Percentiles rank a stretch among this genome's conserved stretches.
Conservation (phyloP, 2,888 invertebrate species). For the Miltochrista miniata region DNA sequence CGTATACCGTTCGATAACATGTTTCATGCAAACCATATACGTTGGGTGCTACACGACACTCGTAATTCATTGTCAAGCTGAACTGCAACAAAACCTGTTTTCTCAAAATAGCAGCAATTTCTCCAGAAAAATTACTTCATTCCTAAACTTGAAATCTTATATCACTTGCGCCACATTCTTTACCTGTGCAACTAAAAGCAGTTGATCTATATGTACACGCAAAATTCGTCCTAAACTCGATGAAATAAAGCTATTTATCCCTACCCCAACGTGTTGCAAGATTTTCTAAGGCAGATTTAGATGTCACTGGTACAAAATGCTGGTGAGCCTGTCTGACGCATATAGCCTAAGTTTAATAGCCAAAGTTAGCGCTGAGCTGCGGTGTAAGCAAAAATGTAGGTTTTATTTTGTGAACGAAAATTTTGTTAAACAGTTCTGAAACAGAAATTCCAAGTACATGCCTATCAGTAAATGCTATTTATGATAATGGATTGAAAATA, state of each 20-base stretch:
- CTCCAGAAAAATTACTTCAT: neutral
- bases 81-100: too few relatives aligned
- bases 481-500: neutral
- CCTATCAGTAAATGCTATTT: too few relatives aligned
- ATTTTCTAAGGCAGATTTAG: slow-evolving; percentile 33
- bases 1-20: too few relatives aligned
- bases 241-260: slow-evolving; percentile 4
- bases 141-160: neutral
- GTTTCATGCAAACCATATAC: too few relatives aligned
- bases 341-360: slow-evolving; percentile 35
- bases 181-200: slow-evolving; percentile 27
- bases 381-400: slow-evolving; percentile 23
- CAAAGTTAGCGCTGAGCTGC: slow-evolving; percentile 20
- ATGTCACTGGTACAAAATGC: slow-evolving; percentile 36
- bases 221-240: slow-evolving; percentile 9
- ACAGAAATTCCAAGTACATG: too few relatives aligned
- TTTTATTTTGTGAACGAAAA: slow-evolving; percentile 13
- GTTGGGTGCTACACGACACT: too few relatives aligned
- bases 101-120: too few relatives aligned
- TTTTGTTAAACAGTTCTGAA: too few relatives aligned
- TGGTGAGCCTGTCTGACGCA: slow-evolving; percentile 27
- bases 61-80: too few relatives aligned
- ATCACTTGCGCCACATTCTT: slow-evolving; percentile 12
- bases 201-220: neutral
- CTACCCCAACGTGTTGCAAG: neutral